Conservation (phyloP, 2,113 vertebrate genomes). For the Noturus placidus region DNA sequence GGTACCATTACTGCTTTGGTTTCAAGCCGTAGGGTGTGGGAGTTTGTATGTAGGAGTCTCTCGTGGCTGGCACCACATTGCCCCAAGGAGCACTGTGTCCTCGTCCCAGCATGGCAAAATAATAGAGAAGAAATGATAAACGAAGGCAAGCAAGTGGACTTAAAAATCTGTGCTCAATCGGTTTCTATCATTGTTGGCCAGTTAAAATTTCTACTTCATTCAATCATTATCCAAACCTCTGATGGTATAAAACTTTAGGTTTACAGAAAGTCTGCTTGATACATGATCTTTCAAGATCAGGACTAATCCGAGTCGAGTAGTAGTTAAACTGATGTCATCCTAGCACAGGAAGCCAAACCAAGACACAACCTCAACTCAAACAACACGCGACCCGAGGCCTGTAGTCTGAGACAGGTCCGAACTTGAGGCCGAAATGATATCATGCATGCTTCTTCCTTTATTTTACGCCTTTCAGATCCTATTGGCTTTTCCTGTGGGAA, state of each 20-base stretch:
- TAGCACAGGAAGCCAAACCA: slow-evolving; percentile 76
- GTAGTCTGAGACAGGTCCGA: slow-evolving; percentile 72
- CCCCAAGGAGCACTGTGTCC: neutral
- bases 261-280: neutral
- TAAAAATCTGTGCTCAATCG: neutral
- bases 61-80: slow-evolving; percentile 65
- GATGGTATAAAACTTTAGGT: neutral
- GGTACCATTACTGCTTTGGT: slow-evolving; percentile 38
- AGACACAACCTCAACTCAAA: slow-evolving; percentile 74
- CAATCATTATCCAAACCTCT: neutral
- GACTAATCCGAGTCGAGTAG: slow-evolving; percentile 64
- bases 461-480: slow-evolving; percentile 96
- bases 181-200: neutral
- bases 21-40: slow-evolving; percentile 29
- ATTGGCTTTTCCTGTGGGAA: slow-evolving; percentile 93
- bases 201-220: neutral
- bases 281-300: slow-evolving; percentile 62
- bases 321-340: slow-evolving; percentile 57
- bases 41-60: slow-evolving; percentile 57
- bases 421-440: slow-evolving; percentile 83
- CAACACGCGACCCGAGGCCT: slow-evolving; percentile 60
- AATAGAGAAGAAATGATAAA: neutral
- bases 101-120: slow-evolving; percentile 3
- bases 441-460: slow-evolving; percentile 89
- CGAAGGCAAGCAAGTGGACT: neutral